Base-by-base conservation (phyloP, 2,797 vertebrate genomes). In the Etheostoma perlongum region DNA sequence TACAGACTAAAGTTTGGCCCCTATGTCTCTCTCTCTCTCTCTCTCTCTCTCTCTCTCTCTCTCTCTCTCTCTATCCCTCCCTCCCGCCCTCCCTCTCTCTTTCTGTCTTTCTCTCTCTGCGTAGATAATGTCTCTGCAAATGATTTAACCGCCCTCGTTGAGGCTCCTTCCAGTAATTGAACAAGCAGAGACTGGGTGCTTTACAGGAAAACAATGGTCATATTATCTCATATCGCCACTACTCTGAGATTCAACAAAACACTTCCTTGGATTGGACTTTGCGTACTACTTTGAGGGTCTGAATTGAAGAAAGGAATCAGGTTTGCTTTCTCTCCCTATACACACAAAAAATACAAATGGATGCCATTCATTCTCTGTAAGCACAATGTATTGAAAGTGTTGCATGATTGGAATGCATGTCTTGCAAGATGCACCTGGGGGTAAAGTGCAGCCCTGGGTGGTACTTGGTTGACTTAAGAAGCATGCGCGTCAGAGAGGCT, bases 101-200 rank as follows among this genome's bases (percentile, higher is more conserved):
- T 51, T 76, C 40, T 76, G 19, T 81, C 71, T 80, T 60, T 88
- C 77, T 84, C 80, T 81, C 89, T 81, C 76, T 74, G 85, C 85
- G 77, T 87, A 94, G 91, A 94, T 94, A 92, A 93, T 93, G 93
- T 92, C 90, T 92, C 89, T 88, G 89, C 91, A 92, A 93, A 94
- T 93, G 90, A 93, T 93, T 93, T 91, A 92, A 93, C 93, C 87
- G 83, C 89, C 84, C 88, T 93, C 71, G 84, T 92, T 88, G 88
- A 90, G 84, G 82, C 87, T 92, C 88, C 92, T 93, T 93, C 91
- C 92, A 93, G 92, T 93, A 92, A 93, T 92, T 94, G 92, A 92
- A 92, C 87, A 88, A 92, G 89, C 88, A 89, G 87, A 91, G 85
- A 88, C 90, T 91, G 62, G 69, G 82, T 81, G 88, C 91, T 91